A percentile compares a stretch with the other conserved stretches of the same genome.
phyloP scores from a whole-genome alignment of 2,113 vertebrate genomes.

The Prunella fulvescens region DNA sequence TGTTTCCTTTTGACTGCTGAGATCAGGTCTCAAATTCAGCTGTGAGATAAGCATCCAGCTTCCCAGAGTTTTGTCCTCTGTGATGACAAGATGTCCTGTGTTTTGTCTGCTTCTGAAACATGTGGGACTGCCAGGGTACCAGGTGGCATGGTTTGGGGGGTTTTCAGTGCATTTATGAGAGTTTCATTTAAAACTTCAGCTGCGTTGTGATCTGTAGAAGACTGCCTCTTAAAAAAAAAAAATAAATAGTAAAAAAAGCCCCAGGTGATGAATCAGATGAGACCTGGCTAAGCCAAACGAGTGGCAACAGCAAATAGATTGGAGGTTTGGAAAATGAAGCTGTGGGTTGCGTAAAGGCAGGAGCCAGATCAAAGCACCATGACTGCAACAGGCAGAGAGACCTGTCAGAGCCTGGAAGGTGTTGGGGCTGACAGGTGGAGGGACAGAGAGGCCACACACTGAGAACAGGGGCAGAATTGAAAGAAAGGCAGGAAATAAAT shows the following conservation, averaged over 20 bases:
- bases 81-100: neutral
- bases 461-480: neutral
- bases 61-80: neutral
- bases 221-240: neutral
- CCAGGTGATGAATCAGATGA: rapidly evolving
- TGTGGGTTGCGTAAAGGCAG: neutral
- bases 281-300: rapidly evolving
- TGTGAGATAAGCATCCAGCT: neutral
- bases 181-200: neutral
- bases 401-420: neutral
- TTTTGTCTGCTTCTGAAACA: neutral
- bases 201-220: neutral
- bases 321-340: neutral
- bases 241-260: neutral
- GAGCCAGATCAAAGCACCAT: neutral
- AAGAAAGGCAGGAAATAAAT: neutral
- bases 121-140: neutral
- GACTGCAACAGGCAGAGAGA: neutral
- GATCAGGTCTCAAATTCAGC: neutral
- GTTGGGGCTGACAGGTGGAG: neutral
- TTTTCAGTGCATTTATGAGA: rapidly evolving
- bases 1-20: neutral
- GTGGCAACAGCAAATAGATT: neutral
- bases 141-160: neutral
- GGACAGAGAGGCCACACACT: rapidly evolving